Evolutionary conservation across 64 coral and sea anemone species (phyloP).

Genomic region (Acropora yongei): DNA sequence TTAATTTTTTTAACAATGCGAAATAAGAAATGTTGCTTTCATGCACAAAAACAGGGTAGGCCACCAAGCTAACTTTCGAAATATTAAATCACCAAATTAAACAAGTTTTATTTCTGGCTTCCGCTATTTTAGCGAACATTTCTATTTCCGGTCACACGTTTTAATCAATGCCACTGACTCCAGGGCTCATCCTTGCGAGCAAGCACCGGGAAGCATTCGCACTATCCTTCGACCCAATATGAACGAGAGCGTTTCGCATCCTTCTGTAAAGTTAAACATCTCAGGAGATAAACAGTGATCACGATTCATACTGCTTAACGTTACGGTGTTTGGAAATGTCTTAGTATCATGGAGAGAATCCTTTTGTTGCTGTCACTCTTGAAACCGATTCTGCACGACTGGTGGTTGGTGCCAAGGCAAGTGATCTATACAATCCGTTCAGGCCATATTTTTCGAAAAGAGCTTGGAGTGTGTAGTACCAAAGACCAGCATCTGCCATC

Average conservation of each 20-base stretch:
- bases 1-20: not conserved
- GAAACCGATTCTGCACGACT: not conserved
- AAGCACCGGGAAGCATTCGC: not conserved
- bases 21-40: not conserved
- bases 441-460: too few species aligned
- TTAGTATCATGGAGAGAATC: not conserved
- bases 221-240: not conserved
- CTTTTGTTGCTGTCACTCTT: conserved; percentile 1
- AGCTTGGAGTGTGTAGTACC: not conserved
- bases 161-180: not conserved
- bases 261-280: too few species aligned
- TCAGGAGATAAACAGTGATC: too few species aligned
- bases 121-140: not conserved
- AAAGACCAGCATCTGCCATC: not conserved
- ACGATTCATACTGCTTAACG: too few species aligned
- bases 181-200: not conserved
- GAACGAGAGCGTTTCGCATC: too few species aligned
- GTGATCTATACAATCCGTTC: not conserved
- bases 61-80: conserved; percentile 2
- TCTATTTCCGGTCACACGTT: not conserved
- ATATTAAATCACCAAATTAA: not conserved
- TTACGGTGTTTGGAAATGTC: not conserved
- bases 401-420: not conserved
- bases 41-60: conserved; percentile 9
- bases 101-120: not conserved